Percentiles rank a stretch among this genome's conserved stretches.
These are phyloP conservation scores for Drosophila nigricruria DNA, from an alignment of 2,888 invertebrate genomes.

Conservation along the genomic window DNA sequence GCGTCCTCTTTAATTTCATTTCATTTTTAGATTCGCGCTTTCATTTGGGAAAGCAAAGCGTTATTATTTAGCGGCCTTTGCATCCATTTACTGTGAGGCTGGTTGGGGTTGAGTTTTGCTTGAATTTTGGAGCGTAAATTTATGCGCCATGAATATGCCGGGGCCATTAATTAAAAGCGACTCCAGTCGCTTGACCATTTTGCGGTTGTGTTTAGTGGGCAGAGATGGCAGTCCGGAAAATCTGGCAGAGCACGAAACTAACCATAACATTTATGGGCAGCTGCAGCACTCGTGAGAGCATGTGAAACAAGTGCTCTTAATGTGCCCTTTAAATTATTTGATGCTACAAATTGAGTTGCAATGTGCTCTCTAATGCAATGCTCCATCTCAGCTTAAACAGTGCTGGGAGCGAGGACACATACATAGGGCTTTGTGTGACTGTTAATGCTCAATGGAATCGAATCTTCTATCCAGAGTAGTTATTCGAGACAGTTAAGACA, in stretches of 20 bases:
- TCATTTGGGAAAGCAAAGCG: slow-evolving; percentile 35
- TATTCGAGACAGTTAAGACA: not conserved
- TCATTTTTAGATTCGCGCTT: slow-evolving; percentile 22
- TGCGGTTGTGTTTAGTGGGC: slow-evolving; percentile 59
- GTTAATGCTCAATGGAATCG: not conserved
- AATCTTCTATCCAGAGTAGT: not conserved
- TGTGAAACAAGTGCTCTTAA: slow-evolving; percentile 42
- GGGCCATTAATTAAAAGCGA: slow-evolving; percentile 74
- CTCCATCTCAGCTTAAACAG: not conserved
- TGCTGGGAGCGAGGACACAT: not conserved
- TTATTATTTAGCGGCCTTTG: slow-evolving; percentile 28
- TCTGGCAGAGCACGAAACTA: slow-evolving; percentile 7
- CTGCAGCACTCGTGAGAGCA: slow-evolving; percentile 21
- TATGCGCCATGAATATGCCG: slow-evolving; percentile 64
- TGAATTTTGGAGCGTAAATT: slow-evolving; percentile 51
- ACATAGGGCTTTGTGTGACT: not conserved
- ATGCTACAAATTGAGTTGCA: slow-evolving; percentile 20
- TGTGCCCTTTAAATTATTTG: slow-evolving; percentile 51
- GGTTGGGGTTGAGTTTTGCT: slow-evolving; percentile 6
- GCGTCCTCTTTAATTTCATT: slow-evolving; percentile 12
- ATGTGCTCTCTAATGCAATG: not conserved
- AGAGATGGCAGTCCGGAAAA: slow-evolving; percentile 4
- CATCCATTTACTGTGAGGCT: not conserved
- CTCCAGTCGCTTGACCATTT: slow-evolving; percentile 56
- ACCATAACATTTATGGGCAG: slow-evolving; percentile 56